Base-by-base conservation (phyloP, 1,140 invertebrate species). In the Zaprionus davidi region DNA sequence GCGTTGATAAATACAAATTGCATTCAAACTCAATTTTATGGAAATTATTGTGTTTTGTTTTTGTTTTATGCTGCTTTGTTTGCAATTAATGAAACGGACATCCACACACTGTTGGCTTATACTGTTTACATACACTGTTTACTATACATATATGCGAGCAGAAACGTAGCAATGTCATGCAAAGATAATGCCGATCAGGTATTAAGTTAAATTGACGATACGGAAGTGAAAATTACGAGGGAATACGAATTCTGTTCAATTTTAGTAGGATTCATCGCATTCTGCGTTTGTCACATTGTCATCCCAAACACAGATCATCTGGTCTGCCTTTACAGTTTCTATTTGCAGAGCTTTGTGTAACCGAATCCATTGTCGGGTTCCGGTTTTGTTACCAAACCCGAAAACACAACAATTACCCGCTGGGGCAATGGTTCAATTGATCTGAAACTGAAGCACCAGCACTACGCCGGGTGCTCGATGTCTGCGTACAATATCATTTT, bases 391-490 rank as follows among this genome's bases (percentile, higher is more conserved):
- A 62, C 60, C 82, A 34, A 17, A 17, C 49, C 53, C 82, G 77
- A 34, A 60, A 49, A 72, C 51, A 79, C 83, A 85, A 79, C 83
- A 85, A 85, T 87, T 77, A 77, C 79, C 65, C 60, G 56, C 51
- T 65, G 68, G 74, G 74, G 66, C 78, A 71, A 34, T 64, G 65
- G 55, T 55, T 63, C 70, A 68, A 66, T 66, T 67, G 55, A 67
- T 63, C 41, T 28, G 34, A 38, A 55, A 53, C 17, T 28, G 31
- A 36, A 20, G n/a, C 31, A 58, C 36, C 13, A 85, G 79, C 76
- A 66, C 62, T 20, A 51, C 46, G 20, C 46, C 20, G 46, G 17
- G 46, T 13, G 68, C 65, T 86, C 63, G 51, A 56, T 58, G 72
- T 68, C 64, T 57, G 41, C 66, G 31, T 49, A 76, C 66, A 66